Evolutionary conservation across 35 echinoderm and acorn worm genomes (phyloP).

Genomic region (Apostichopus californicus): DNA sequence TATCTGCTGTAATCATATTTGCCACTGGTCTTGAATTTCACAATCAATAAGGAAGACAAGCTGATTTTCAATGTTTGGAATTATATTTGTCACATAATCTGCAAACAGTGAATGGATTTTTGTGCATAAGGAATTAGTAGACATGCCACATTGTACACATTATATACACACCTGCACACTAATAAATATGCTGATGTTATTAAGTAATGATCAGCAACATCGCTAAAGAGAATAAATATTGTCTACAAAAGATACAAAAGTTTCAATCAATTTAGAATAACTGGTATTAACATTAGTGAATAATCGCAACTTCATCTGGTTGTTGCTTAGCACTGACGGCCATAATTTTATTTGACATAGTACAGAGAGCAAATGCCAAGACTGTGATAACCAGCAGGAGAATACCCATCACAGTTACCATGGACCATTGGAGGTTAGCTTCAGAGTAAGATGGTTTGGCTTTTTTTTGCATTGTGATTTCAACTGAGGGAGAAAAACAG

Average conservation of each 20-base stretch:
- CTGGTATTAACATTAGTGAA: background rate
- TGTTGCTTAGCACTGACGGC: background rate
- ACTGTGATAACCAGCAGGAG: slow-evolving; percentile 9
- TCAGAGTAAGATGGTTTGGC: background rate
- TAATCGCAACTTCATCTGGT: slow-evolving; percentile 30
- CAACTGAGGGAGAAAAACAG: slow-evolving; percentile 13
- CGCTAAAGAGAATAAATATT: too few species aligned
- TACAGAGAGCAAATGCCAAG: slow-evolving; percentile 13
- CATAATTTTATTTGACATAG: background rate
- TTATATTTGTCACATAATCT: background rate
- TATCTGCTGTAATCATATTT: background rate
- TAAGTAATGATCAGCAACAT: background rate
- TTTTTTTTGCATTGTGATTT: background rate
- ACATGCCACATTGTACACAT: background rate
- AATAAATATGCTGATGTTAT: background rate
- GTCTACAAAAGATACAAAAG: too few species aligned
- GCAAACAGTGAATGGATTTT: background rate
- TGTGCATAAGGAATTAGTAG: background rate
- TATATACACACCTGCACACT: background rate
- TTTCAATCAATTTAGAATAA: background rate
- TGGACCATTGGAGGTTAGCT: slow-evolving; percentile 10
- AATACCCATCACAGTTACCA: slow-evolving; percentile 6
- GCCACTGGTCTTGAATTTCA: background rate
- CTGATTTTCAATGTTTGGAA: background rate
- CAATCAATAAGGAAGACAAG: background rate